Conservation (phyloP, 2,113 vertebrate genomes). For the Sialia sialis region DNA sequence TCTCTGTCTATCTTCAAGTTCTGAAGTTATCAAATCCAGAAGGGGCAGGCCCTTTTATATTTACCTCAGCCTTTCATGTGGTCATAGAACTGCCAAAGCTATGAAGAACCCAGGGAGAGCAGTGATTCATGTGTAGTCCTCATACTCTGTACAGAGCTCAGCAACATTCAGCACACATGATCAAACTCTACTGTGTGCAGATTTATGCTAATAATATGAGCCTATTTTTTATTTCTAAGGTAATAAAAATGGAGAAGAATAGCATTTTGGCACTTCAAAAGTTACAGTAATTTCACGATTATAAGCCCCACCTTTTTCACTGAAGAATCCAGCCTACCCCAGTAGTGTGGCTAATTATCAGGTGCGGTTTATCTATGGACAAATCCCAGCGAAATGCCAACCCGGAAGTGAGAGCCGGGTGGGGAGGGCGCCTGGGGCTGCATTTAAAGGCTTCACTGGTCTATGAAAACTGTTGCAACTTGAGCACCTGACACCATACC, state of each 20-base stretch:
- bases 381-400: too few species aligned
- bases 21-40: background rate
- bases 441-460: too few species aligned
- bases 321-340: too few species aligned
- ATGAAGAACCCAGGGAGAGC: background rate
- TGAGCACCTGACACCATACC: too few species aligned
- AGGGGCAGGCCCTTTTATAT: background rate
- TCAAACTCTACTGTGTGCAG: background rate
- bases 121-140: background rate
- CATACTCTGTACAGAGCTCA: background rate
- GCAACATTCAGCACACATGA: background rate
- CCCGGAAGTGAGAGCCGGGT: too few species aligned
- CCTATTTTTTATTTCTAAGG: background rate
- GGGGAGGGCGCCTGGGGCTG: too few species aligned
- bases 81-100: background rate
- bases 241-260: background rate
- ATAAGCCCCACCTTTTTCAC: too few species aligned
- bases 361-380: too few species aligned
- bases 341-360: too few species aligned
- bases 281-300: too few species aligned
- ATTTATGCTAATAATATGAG: background rate
- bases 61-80: background rate
- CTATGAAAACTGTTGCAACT: too few species aligned
- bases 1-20: background rate
- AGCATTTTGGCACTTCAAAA: background rate